Percentiles rank a stretch among this genome's conserved stretches.
Conservation (phyloP, 1,140 invertebrate species). For the Lepidurus packardi region DNA sequence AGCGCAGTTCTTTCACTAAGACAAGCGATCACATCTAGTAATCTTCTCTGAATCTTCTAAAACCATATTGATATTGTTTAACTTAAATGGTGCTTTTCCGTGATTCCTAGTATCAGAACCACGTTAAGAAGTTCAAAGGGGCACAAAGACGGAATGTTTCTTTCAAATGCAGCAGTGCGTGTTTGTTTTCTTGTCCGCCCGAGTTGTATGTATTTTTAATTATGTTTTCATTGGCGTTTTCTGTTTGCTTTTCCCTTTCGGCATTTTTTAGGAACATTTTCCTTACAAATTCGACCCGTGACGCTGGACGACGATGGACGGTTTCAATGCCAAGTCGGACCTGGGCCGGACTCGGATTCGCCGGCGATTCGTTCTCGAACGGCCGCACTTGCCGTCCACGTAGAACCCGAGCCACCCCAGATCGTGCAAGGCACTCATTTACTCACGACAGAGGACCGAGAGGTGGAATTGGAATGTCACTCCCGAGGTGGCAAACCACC, state of each 20-base stretch:
- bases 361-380: constrained; percentile 73
- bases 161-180: not conserved
- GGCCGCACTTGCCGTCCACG: constrained; percentile 75
- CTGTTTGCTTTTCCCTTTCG: constrained; percentile 38
- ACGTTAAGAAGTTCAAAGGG: not conserved
- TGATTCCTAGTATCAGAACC: too few relatives aligned
- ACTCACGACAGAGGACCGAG: constrained; percentile 76
- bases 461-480: constrained; percentile 81
- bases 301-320: constrained; percentile 82
- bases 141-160: not conserved
- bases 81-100: too few relatives aligned
- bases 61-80: too few relatives aligned
- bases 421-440: constrained; percentile 75
- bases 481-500: constrained; percentile 84
- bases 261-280: constrained; percentile 68
- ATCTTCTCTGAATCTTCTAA: too few relatives aligned
- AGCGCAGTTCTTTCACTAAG: too few relatives aligned
- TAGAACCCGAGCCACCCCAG: constrained; percentile 79
- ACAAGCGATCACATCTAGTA: too few relatives aligned
- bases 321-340: constrained; percentile 83
- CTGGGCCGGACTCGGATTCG: constrained; percentile 54
- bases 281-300: constrained; percentile 76
- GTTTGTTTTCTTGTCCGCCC: not conserved
- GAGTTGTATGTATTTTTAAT: not conserved
- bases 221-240: constrained; percentile 2